Evolutionary conservation across 2,113 vertebrate species (phyloP).

Genomic region (Clarias macrocephalus): DNA sequence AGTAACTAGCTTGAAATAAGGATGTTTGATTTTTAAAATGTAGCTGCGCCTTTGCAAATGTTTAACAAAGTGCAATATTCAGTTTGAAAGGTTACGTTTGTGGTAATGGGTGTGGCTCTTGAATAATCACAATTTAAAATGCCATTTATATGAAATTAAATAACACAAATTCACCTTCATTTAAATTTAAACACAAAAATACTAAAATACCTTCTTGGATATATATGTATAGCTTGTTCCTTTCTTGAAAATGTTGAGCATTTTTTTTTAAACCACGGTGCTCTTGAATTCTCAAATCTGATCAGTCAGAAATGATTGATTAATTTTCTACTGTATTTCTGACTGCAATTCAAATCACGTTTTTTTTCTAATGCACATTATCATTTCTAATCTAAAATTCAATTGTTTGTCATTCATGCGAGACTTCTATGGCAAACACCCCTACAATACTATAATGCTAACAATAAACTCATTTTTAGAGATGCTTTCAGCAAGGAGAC

Average conservation of each 20-base stretch:
- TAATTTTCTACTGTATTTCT: background rate
- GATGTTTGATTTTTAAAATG: background rate
- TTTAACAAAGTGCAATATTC: background rate
- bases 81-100: background rate
- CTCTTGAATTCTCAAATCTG: background rate
- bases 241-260: background rate
- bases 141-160: background rate
- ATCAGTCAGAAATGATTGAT: background rate
- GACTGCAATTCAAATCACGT: background rate
- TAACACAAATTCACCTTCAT: background rate
- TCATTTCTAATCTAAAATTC: background rate
- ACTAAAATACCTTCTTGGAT: background rate
- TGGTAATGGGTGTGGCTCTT: background rate
- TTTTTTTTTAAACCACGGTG: background rate
- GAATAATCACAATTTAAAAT: background rate
- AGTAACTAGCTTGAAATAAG: background rate
- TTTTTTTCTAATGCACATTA: background rate
- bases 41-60: background rate
- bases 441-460: background rate
- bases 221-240: background rate
- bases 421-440: background rate
- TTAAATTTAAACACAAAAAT: background rate
- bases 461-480: background rate
- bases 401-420: background rate
- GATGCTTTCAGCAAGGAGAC: background rate